These are phyloP conservation scores for Harlomillsia oculata DNA, from an alignment of 1,140 invertebrate species.

Conservation along the genomic window DNA sequence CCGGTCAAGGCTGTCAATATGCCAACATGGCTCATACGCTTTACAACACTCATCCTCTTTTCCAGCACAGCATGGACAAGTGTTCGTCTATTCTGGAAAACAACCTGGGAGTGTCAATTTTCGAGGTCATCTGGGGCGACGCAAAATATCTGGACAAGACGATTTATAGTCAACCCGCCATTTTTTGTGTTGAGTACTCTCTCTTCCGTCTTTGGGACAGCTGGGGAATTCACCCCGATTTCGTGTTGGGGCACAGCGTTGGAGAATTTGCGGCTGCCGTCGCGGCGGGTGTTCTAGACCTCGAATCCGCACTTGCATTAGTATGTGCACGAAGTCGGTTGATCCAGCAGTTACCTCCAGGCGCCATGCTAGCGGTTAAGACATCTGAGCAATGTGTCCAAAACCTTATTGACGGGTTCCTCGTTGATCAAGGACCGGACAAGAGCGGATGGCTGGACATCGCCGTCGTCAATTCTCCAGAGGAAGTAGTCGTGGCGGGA, in stretches of 20 bases:
- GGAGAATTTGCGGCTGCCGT: conserved; percentile 27
- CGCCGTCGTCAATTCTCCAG: conserved; percentile 11
- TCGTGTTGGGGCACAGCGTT: conserved; percentile 18
- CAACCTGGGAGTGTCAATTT: too few species aligned
- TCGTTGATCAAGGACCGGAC: neutral
- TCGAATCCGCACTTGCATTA: conserved; percentile 12
- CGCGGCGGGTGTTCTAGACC: conserved; percentile 6
- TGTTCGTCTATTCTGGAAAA: too few species aligned
- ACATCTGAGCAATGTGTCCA: neutral
- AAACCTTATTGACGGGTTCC: conserved; percentile 1
- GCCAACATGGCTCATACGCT: conserved; percentile 8
- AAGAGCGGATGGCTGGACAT: conserved; percentile 8
- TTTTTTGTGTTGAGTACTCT: conserved; percentile 18
- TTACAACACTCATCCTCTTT: conserved; percentile 7
- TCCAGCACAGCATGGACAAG: conserved; percentile 1
- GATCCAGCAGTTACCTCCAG: neutral
- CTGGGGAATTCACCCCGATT: conserved; percentile 16
- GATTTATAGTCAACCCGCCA: conserved; percentile 21
- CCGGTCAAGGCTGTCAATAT: conserved; percentile 24
- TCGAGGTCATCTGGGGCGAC: too few species aligned
- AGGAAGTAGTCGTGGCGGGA: conserved; percentile 18
- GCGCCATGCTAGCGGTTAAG: conserved; percentile 22
- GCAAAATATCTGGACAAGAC: neutral
- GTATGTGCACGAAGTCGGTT: conserved; percentile 10
- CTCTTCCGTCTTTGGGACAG: conserved; percentile 12